phyloP scores from a whole-genome alignment of 2,113 vertebrate species.

The Aldabrachelys gigantea region DNA sequence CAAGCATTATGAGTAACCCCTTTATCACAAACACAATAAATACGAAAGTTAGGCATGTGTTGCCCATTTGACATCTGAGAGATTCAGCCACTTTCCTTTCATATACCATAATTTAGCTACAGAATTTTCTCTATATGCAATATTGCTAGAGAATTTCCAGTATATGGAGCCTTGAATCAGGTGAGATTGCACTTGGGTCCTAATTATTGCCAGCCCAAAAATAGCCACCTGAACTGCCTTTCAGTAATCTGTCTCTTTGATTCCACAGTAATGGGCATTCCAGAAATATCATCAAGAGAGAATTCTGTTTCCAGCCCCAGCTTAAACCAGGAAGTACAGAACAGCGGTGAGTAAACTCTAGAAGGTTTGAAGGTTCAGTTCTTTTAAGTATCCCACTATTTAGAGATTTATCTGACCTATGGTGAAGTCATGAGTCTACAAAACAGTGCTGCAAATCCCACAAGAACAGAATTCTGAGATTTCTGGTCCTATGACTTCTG shows the following conservation, averaged over 20 bases:
- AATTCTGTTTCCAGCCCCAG: fast-evolving
- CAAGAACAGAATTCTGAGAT: not conserved
- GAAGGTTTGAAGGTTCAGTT: not conserved
- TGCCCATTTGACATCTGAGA: not conserved
- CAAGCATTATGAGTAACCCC: not conserved
- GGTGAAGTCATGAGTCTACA: not conserved
- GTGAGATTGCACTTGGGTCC: not conserved
- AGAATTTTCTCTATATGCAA: not conserved
- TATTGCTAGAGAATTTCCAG: not conserved
- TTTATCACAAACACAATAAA: not conserved
- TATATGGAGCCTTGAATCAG: not conserved
- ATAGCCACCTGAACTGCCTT: not conserved
- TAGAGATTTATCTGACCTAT: not conserved
- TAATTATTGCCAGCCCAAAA: not conserved
- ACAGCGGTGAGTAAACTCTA: not conserved
- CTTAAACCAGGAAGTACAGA: not conserved
- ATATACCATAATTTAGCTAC: not conserved
- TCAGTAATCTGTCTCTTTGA: not conserved
- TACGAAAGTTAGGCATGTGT: not conserved
- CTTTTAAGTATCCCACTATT: not conserved
- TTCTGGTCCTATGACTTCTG: not conserved
- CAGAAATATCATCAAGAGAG: not conserved
- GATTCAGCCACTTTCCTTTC: not conserved
- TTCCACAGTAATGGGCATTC: not conserved
- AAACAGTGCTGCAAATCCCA: not conserved